A percentile compares a stretch with the other conserved stretches of the same genome.
phyloP scores from a whole-genome alignment of 2,888 invertebrate genomes.

The Spisula subtruncata region DNA sequence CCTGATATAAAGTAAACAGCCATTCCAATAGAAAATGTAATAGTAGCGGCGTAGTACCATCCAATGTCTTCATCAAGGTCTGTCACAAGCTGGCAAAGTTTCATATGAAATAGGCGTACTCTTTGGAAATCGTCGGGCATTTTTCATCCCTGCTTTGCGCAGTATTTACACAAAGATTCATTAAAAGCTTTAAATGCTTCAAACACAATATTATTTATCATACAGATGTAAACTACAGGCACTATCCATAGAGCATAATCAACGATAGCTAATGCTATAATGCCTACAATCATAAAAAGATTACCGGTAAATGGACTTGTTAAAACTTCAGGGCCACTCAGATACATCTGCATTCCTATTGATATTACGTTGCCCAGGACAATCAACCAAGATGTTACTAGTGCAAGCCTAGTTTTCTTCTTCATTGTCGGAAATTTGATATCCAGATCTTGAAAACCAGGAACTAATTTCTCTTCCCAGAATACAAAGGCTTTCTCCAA shows the following conservation, averaged over 20 bases:
- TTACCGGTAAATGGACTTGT: constrained; percentile 28
- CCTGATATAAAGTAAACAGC: constrained; percentile 56
- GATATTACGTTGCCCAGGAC: background rate
- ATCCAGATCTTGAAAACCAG: constrained; percentile 33
- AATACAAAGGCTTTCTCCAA: constrained; percentile 32
- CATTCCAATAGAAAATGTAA: constrained; percentile 37
- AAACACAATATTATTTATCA: background rate
- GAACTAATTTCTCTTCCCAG: constrained; percentile 48
- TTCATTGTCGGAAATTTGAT: constrained; percentile 29
- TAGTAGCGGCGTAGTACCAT: constrained; percentile 39
- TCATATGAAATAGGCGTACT: constrained; percentile 48
- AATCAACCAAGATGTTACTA: constrained; percentile 24
- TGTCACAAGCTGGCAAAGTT: constrained; percentile 50
- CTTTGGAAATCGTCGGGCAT: constrained; percentile 41
- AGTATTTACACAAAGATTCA: background rate
- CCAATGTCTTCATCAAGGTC: constrained; percentile 51
- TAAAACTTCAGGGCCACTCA: background rate
- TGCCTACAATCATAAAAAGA: background rate
- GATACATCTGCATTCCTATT: constrained; percentile 28
- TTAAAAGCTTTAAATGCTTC: constrained; percentile 31
- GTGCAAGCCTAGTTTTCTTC: background rate
- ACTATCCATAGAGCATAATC: constrained; percentile 15
- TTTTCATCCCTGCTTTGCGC: constrained; percentile 28
- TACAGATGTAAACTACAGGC: constrained; percentile 25
- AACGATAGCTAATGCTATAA: background rate